Conservation (phyloP, 2,888 invertebrate genomes). For the Nomada hirtipes region DNA sequence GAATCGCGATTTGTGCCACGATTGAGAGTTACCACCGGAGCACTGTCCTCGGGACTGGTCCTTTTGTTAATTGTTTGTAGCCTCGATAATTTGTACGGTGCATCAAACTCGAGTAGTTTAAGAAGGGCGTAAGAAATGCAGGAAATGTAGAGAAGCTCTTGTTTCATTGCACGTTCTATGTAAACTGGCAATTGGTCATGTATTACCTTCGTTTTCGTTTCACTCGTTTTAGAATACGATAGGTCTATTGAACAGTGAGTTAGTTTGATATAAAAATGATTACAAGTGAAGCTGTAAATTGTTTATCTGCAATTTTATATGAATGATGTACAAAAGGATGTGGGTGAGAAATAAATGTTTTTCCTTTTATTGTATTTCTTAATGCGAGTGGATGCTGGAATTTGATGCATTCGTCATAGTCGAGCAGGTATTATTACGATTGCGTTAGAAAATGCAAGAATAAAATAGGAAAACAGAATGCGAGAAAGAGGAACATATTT, state of each 20-base stretch:
- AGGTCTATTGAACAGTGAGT: neutral
- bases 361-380: neutral
- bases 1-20: slow-evolving; percentile 6
- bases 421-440: slow-evolving; percentile 32
- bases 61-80: slow-evolving; percentile 44
- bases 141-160: neutral
- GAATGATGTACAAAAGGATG: neutral
- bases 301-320: neutral
- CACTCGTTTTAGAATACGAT: neutral
- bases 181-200: neutral
- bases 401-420: slow-evolving; percentile 19
- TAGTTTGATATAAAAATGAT: too few relatives aligned
- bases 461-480: neutral
- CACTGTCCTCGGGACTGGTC: slow-evolving; percentile 37
- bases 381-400: slow-evolving; percentile 12
- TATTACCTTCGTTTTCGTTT: neutral
- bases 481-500: slow-evolving; percentile 2
- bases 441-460: slow-evolving; percentile 26
- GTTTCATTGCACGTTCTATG: neutral
- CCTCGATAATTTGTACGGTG: slow-evolving; percentile 4
- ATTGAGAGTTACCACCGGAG: neutral
- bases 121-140: neutral
- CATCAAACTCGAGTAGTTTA: slow-evolving; percentile 8
- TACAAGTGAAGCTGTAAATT: too few relatives aligned
- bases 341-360: too few relatives aligned